These are phyloP conservation scores for Aphelocoma coerulescens DNA, from an alignment of 2,113 vertebrate genomes.

Conservation along the genomic window DNA sequence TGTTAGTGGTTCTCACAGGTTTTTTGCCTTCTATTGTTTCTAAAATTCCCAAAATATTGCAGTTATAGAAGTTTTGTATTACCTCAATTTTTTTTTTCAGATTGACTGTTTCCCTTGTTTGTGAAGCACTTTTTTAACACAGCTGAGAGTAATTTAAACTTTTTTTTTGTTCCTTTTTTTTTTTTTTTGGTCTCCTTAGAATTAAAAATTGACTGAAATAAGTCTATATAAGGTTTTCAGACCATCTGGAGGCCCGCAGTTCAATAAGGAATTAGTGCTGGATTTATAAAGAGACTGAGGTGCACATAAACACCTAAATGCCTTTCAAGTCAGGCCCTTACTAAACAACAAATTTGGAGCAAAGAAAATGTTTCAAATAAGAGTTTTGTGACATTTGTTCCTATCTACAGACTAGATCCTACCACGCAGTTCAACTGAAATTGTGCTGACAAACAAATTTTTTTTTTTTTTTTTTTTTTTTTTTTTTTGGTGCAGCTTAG, in stretches of 20 bases:
- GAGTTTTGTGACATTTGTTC: neutral
- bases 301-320: neutral
- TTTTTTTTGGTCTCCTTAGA: neutral
- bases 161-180: neutral
- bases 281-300: neutral
- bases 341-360: neutral
- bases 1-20: neutral
- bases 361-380: slow-evolving; percentile 12
- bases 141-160: neutral
- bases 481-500: neutral
- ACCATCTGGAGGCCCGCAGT: neutral
- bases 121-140: neutral
- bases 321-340: neutral
- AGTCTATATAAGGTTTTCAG: neutral
- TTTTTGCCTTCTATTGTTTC: neutral
- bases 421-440: neutral
- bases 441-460: neutral
- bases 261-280: neutral
- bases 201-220: neutral
- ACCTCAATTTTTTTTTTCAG: neutral
- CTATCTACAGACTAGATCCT: neutral
- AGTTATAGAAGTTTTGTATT: neutral
- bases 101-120: neutral
- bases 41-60: neutral
- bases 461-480: neutral